Evolutionary conservation across 2,113 vertebrate species (phyloP), one percentile per base, ranked within the genome.

Genomic region (Illadopsis cleaveri): DNA sequence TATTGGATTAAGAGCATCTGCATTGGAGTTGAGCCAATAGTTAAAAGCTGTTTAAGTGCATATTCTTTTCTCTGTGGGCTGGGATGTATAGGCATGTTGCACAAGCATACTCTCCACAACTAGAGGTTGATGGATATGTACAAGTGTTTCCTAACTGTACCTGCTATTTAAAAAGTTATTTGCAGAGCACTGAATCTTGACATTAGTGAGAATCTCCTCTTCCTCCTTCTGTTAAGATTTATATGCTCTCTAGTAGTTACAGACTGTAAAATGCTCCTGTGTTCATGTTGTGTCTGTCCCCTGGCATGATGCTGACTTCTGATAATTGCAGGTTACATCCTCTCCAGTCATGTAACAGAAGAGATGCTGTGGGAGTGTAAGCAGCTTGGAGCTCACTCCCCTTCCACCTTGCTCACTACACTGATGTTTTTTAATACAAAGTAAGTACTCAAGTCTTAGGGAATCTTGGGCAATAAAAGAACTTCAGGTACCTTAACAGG

Each of bases 361-460:
- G 99, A 99, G 97, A 99, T 99, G 99, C 98, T 99, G 71, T 99
- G 99, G 99, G 99, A 99, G 97, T 99, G 99, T 96, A 99, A 99
- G 96, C 99, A 99, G 97, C 98, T 99, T 15, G 99, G 99, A 70
- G 99, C 99, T 87, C 99, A 99, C 96, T 99, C 99, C 56, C 99
- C 99, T 72, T 98, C 99, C 94, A 99, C 99, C 45, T 97, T 99
- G 93, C 98, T 99, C 94, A 99, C 99, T 89, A 99, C 99, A 44
- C 98, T 99, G 94, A 99, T 99, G 99, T 99, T 99, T 98, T 99
- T 99, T 97, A 99, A 99, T 97, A 99, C 99, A 96, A 99, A 99
- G 99, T 99, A 98, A 99, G 99, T 99, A 89, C 75, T 79, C 72
- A 9, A 42, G 73, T 73, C 71, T 57, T 56, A 44, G 27, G 10